Conservation (phyloP, 2,113 vertebrate species). For the Notarius quadriscutis region DNA sequence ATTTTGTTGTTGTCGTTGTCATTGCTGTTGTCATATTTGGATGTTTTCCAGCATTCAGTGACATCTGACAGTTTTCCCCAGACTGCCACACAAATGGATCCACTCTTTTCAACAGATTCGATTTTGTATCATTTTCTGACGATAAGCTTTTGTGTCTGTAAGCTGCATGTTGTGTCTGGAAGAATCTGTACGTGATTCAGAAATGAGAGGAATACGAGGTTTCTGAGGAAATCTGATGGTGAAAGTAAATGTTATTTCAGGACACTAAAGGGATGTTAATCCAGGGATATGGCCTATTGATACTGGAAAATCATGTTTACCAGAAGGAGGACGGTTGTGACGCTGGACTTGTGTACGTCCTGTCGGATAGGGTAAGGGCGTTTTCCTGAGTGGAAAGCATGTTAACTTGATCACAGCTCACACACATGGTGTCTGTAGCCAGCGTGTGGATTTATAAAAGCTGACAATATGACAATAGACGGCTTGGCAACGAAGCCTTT, state of each 20-base stretch:
- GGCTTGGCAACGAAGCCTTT: background rate
- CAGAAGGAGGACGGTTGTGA: background rate
- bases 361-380: background rate
- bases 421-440: background rate
- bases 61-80: background rate
- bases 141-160: background rate
- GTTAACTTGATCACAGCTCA: background rate
- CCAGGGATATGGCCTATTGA: background rate
- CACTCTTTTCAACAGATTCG: background rate
- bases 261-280: background rate
- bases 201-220: background rate
- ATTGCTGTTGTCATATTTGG: background rate
- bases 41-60: background rate
- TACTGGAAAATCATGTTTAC: background rate
- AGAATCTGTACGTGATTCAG: background rate
- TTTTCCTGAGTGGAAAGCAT: background rate
- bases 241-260: background rate
- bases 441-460: background rate
- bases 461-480: background rate
- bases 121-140: background rate
- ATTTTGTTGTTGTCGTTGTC: background rate
- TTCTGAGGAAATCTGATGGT: background rate
- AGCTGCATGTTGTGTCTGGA: background rate
- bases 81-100: background rate
- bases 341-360: background rate